Conservation (phyloP, 2,888 invertebrate genomes). For the Athalia circularis region DNA sequence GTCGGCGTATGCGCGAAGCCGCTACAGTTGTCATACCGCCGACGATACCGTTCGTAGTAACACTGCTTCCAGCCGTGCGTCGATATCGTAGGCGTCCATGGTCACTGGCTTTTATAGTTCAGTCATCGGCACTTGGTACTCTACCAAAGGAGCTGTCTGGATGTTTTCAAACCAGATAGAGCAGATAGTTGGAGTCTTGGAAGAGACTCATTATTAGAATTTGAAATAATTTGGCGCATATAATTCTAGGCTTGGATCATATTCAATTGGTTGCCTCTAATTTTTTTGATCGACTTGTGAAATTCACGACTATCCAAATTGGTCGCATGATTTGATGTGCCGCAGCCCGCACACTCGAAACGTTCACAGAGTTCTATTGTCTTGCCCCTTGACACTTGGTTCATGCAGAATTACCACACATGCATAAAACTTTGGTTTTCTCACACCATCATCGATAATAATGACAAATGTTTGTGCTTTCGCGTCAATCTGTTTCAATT, state of each 20-base stretch:
- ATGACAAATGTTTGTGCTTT: too few relatives aligned
- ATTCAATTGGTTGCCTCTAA: neutral
- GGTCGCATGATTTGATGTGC: neutral
- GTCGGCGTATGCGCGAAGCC: too few relatives aligned
- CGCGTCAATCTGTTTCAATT: too few relatives aligned
- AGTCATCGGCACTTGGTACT: neutral
- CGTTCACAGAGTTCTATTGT: neutral
- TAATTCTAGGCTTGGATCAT: neutral
- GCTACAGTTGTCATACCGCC: too few relatives aligned
- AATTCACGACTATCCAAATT: too few relatives aligned
- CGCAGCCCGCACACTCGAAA: neutral
- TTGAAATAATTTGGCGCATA: neutral
- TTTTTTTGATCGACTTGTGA: neutral
- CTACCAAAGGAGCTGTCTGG: neutral
- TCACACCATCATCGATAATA: neutral
- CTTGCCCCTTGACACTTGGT: neutral
- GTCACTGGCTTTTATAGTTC: too few relatives aligned
- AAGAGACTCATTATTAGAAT: neutral
- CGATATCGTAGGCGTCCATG: too few relatives aligned
- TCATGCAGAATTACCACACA: neutral
- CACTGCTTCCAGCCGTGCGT: too few relatives aligned
- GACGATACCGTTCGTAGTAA: too few relatives aligned
- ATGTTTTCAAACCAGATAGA: slow-evolving; percentile 7
- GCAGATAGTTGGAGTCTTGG: neutral
- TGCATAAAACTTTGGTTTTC: neutral